These are phyloP conservation scores for Paramormyrops hopkinsi DNA, from an alignment of 2,797 vertebrate species.

Conservation along the genomic window DNA sequence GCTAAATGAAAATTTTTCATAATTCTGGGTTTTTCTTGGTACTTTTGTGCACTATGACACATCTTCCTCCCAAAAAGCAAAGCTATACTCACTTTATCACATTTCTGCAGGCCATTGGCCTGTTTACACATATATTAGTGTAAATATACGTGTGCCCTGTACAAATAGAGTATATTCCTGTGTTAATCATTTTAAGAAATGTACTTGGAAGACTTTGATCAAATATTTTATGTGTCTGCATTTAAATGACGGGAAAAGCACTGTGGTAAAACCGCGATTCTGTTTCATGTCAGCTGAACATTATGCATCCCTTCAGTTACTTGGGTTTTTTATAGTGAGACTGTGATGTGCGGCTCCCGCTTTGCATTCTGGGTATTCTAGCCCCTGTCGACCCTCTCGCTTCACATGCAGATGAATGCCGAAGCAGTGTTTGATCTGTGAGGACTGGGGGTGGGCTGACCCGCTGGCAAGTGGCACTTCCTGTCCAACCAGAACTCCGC, in stretches of 20 bases:
- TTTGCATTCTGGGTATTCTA: not conserved
- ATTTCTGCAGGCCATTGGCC: not conserved
- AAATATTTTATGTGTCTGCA: not conserved
- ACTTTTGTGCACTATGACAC: not conserved
- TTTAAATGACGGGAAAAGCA: not conserved
- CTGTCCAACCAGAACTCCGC: not conserved
- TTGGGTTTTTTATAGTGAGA: not conserved
- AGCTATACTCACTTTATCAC: not conserved
- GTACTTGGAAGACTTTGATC: not conserved
- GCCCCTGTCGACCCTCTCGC: not conserved
- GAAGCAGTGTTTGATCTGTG: not conserved
- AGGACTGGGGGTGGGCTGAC: not conserved
- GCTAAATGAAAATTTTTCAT: not conserved
- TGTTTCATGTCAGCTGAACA: not conserved
- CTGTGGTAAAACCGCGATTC: not conserved
- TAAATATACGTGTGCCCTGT: not conserved
- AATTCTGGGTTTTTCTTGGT: not conserved
- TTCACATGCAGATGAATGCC: not conserved
- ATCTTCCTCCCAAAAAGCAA: not conserved
- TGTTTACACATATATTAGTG: not conserved
- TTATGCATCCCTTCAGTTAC: not conserved
- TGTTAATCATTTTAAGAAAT: not conserved
- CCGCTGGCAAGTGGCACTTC: not conserved
- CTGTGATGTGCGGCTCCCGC: not conserved
- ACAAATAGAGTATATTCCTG: not conserved